phyloP scores from a whole-genome alignment of 2,888 invertebrate species.

The Anarsia innoxiella region DNA sequence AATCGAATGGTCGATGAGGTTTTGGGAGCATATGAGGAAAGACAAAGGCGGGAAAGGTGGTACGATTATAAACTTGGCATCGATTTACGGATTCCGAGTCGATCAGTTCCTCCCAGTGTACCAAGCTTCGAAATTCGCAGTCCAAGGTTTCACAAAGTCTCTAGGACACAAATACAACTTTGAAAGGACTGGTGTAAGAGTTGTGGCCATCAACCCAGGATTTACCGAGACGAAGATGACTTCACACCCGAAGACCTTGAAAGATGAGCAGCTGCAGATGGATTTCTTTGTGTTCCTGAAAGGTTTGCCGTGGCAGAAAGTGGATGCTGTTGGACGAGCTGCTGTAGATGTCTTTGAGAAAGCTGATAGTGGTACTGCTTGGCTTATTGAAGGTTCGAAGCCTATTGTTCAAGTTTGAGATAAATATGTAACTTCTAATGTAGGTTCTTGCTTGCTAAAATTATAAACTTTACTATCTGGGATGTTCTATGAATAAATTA shows the following conservation, averaged over 20 bases:
- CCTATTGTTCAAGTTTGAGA: conserved; percentile 37
- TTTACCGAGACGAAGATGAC: conserved; percentile 55
- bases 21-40: conserved; percentile 74
- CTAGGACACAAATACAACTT: conserved; percentile 57
- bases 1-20: conserved; percentile 62
- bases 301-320: conserved; percentile 34
- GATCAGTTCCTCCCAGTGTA: conserved; percentile 73
- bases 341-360: conserved; percentile 41
- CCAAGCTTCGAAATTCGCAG: conserved; percentile 75
- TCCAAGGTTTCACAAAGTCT: conserved; percentile 68
- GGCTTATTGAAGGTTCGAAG: conserved; percentile 62
- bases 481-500: too few species aligned
- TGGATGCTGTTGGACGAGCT: conserved; percentile 37
- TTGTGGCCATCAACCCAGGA: conserved; percentile 72
- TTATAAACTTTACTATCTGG: too few species aligned
- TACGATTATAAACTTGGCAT: conserved; percentile 78
- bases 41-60: conserved; percentile 76
- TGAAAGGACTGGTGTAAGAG: conserved; percentile 62
- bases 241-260: conserved; percentile 16
- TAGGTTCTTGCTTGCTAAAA: too few species aligned
- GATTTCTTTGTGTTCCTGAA: conserved; percentile 20
- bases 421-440: neutral
- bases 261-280: conserved; percentile 15
- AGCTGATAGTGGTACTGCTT: conserved; percentile 67
- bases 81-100: conserved; percentile 72